Percentiles rank a stretch among this genome's conserved stretches.
Evolutionary conservation across 2,888 invertebrate species (phyloP).

Genomic region (Trachelus iudaicus): DNA sequence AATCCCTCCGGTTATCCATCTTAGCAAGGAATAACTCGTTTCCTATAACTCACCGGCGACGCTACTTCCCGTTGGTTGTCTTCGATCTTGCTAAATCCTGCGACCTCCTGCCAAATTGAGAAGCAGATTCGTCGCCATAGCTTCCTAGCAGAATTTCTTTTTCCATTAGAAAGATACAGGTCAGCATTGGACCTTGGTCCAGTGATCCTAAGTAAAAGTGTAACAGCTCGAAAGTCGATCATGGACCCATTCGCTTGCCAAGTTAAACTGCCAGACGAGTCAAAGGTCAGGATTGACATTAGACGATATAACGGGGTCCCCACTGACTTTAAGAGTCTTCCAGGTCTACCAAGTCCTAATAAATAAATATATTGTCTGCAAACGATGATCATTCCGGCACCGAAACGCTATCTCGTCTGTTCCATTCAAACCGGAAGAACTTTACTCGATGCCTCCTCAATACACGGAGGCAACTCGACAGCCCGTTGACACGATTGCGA

Average conservation of each 20-base stretch:
- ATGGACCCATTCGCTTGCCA: not conserved
- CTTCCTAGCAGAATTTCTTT: no score
- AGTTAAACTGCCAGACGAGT: not conserved
- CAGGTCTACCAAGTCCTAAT: not conserved
- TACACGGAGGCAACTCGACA: not conserved
- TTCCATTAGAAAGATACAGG: no score
- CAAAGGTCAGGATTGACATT: not conserved
- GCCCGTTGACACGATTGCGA: constrained; percentile 22
- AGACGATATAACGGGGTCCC: not conserved
- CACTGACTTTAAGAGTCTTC: not conserved
- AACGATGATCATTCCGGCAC: not conserved
- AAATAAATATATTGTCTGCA: not conserved
- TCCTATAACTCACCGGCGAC: not conserved
- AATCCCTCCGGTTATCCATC: not conserved
- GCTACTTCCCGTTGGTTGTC: not conserved
- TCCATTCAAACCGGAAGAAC: not conserved
- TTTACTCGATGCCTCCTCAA: not conserved
- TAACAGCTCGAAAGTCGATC: not conserved
- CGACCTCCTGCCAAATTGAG: no score
- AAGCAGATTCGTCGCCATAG: no score
- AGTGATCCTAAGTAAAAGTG: not conserved
- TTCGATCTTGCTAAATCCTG: not conserved
- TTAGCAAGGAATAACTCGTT: not conserved
- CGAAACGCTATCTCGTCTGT: not conserved
- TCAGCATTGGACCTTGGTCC: no score